phyloP scores from a whole-genome alignment of 2,797 vertebrate genomes.

The Carduelis carduelis region DNA sequence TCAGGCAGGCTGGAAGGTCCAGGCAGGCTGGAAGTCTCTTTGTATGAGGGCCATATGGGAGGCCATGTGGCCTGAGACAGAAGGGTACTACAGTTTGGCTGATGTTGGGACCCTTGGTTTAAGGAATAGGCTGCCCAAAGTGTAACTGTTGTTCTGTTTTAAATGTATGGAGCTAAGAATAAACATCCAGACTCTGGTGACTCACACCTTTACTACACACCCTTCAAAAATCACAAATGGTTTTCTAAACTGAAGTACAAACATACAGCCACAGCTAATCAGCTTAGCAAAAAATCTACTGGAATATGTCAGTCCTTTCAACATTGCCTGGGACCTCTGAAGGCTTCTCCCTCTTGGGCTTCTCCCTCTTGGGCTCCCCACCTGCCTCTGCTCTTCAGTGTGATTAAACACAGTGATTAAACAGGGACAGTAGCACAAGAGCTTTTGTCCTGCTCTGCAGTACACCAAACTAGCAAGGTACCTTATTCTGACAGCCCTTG shows the following conservation, averaged over 20 bases:
- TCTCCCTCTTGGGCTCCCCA: background rate
- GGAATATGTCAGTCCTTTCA: background rate
- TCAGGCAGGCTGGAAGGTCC: background rate
- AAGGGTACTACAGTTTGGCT: background rate
- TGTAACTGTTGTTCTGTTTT: background rate
- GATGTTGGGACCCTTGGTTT: background rate
- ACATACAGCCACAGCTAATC: background rate
- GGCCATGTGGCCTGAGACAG: background rate
- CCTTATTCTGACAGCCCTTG: background rate
- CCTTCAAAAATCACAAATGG: slow-evolving; percentile 28
- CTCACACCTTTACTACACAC: background rate
- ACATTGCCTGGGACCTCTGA: background rate
- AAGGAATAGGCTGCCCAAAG: background rate
- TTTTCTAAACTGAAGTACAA: slow-evolving; percentile 20
- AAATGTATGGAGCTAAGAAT: background rate
- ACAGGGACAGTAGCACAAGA: background rate
- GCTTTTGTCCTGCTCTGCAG: background rate
- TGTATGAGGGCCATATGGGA: background rate
- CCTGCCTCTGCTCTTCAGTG: background rate
- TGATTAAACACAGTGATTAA: background rate
- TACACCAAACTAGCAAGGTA: background rate
- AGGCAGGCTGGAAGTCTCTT: background rate
- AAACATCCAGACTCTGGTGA: background rate
- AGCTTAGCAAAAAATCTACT: slow-evolving; percentile 14
- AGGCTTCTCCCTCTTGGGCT: background rate